A percentile compares a stretch with the other conserved stretches of the same genome.
These are phyloP conservation scores for Amphimedon queenslandica DNA, from an alignment of 37 sponge, comb jelly and placozoan genomes.

Conservation along the genomic window DNA sequence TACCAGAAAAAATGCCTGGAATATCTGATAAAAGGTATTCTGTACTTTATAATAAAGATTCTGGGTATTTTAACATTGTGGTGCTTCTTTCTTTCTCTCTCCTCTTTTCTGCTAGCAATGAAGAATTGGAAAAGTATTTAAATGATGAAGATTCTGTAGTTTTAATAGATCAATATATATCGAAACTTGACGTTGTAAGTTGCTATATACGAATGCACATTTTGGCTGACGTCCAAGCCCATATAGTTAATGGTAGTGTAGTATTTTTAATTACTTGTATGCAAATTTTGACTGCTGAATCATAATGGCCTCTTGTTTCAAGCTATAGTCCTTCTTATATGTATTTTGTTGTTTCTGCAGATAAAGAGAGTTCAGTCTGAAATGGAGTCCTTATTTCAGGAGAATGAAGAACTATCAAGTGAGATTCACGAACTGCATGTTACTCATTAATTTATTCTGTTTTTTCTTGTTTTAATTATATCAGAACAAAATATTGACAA, in stretches of 20 bases:
- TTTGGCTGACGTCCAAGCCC: neutral
- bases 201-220: neutral
- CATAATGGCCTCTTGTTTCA: no score
- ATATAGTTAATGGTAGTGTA: no score
- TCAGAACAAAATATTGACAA: slow-evolving; percentile 41
- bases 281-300: neutral
- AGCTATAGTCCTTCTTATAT: no score
- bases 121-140: slow-evolving; percentile 45
- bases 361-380: slow-evolving; percentile 44
- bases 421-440: neutral
- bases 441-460: neutral
- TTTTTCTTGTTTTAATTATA: neutral
- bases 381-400: slow-evolving; percentile 34
- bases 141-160: slow-evolving; percentile 48
- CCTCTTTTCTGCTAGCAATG: slow-evolving; percentile 16
- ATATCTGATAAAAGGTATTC: neutral
- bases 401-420: slow-evolving; percentile 56
- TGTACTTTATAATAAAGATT: no score
- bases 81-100: neutral
- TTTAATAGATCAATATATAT: slow-evolving; percentile 32
- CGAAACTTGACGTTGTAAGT: slow-evolving; percentile 47
- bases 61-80: no score
- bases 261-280: neutral
- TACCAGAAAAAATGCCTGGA: neutral
- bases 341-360: slow-evolving; percentile 9